phyloP scores from a whole-genome alignment of 2,113 vertebrate genomes.

The Colius striatus region DNA sequence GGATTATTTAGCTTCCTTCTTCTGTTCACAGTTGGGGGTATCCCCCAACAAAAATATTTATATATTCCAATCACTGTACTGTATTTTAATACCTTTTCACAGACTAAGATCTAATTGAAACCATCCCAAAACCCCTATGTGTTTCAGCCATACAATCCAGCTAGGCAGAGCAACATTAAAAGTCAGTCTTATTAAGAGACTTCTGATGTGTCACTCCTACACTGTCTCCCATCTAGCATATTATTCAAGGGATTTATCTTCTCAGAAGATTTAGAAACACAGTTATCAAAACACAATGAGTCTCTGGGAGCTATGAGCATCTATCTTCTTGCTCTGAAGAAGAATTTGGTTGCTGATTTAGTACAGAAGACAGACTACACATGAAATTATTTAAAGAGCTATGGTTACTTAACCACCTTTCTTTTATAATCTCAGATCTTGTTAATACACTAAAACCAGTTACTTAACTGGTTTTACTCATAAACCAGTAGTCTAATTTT shows the following conservation, averaged over 20 bases:
- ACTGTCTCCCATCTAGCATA: background rate
- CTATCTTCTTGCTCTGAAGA: background rate
- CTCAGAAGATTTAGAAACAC: background rate
- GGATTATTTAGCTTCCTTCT: conserved; percentile 25
- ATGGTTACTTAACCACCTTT: background rate
- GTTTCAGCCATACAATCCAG: background rate
- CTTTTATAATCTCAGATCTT: background rate
- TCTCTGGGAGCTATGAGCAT: background rate
- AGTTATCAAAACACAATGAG: background rate
- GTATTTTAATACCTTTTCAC: background rate
- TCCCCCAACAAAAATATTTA: background rate
- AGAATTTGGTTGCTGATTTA: background rate
- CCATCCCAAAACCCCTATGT: accelerated
- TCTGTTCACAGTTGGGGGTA: background rate
- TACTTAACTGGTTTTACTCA: background rate
- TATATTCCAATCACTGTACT: background rate
- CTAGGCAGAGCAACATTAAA: background rate
- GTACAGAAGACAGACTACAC: background rate
- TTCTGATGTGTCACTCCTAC: background rate
- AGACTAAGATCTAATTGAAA: conserved; percentile 2
- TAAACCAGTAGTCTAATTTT: background rate
- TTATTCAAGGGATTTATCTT: background rate
- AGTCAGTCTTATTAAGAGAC: background rate
- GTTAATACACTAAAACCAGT: background rate
- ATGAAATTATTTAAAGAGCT: background rate